Base-by-base conservation (phyloP, 2,797 vertebrate species). In the Karalla daura region DNA sequence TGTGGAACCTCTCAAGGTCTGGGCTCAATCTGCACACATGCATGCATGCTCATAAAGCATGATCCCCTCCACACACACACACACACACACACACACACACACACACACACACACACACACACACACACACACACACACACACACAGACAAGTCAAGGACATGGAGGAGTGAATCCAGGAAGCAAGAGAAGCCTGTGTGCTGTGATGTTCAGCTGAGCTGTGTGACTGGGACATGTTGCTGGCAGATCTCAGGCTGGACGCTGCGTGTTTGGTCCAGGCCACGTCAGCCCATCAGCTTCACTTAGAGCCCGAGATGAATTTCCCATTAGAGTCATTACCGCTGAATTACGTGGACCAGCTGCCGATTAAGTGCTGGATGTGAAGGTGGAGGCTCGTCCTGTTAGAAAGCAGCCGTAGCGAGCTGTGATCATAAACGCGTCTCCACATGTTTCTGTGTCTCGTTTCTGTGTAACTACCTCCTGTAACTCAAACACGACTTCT, bases 281-380 rank as follows among this genome's bases (percentile, higher is more conserved):
- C n/a, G 58, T 25, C 24, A 44, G 18, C 36, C 50, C 36, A 23
- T 76, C 45, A 62, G 30, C 47, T 18, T 68, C 51, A 69, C 71
- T 76, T 63, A 55, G 32, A 60, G n/a, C 36, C 49, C 52, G 40
- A 60, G 49, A 80, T 80, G 23, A 67, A 63, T 77, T 75, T 76
- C 59, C 62, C 15, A 70, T 78, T 72, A 59, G 46, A 27, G 1
- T 61, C 32, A 62, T 74, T 76, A 67, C 25, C 12, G 33, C 8
- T 54, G 47, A 59, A 61, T 56, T 52, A 52, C 44, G 24, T 13
- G 7, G 53, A 24, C 21, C 63, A 61, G 45, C 55, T 65, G 70
- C 51, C 43, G 66, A 36, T 45, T 24, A 56, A 65, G 15, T 11
- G 55, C 24, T 20, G 35, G 24, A 52, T 55, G 45, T 32, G 32